These are phyloP conservation scores for Bursaphelenchus okinawaensis DNA, from an alignment of 2,888 invertebrate genomes.

Conservation along the genomic window DNA sequence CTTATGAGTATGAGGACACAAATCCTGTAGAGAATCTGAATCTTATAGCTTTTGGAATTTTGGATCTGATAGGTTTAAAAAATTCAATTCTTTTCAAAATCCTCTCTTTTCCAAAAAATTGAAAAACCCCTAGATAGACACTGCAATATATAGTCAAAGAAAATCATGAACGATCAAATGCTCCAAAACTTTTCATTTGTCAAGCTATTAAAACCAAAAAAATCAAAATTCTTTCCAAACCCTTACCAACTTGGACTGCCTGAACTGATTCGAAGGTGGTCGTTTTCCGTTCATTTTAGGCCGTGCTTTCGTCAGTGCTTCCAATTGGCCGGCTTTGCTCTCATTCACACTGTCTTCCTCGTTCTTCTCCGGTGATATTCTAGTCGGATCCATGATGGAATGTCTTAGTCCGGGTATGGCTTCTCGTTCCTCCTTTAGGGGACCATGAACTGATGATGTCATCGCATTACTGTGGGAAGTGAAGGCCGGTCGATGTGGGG, in stretches of 20 bases:
- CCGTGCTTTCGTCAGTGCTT: constrained; percentile 24
- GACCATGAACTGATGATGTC: background rate
- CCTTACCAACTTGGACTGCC: constrained; percentile 4
- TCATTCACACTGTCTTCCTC: background rate
- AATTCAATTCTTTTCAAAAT: no score
- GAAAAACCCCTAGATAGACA: no score
- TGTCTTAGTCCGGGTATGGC: background rate
- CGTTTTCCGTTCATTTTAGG: constrained; percentile 53
- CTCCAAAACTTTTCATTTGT: background rate
- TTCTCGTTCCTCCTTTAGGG: background rate
- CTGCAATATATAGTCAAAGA: no score
- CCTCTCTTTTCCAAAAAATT: no score
- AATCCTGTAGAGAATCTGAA: no score
- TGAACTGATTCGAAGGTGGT: constrained; percentile 41
- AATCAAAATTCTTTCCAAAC: no score
- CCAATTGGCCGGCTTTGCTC: constrained; percentile 5
- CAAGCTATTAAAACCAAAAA: no score
- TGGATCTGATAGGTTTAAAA: no score
- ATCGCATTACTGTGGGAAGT: constrained; percentile 1
- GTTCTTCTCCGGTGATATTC: background rate
- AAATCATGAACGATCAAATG: no score
- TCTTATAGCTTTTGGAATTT: no score
- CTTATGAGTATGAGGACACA: no score
- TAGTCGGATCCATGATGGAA: constrained; percentile 8
- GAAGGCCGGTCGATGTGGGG: constrained; percentile 22